Conservation (phyloP, 2,888 invertebrate species). For the Torymus texanus region DNA sequence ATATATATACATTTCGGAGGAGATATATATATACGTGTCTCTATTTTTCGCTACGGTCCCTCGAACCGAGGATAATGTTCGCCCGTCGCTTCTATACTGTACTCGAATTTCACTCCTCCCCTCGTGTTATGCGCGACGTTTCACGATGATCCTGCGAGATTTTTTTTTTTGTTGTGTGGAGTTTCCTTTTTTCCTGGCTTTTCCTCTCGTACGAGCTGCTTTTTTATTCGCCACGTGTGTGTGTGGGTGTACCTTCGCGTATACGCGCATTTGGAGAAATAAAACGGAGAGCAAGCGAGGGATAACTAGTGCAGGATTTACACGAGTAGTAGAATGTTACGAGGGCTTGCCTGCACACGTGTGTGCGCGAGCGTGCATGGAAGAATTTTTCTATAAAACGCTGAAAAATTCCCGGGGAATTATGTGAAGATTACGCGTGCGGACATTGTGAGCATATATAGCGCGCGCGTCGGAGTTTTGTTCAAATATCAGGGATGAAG, state of each 20-base stretch:
- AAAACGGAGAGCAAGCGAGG: conserved; percentile 17
- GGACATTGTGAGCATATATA: not conserved
- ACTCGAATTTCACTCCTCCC: conserved; percentile 48
- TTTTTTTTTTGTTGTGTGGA: not conserved
- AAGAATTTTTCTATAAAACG: conserved; percentile 49
- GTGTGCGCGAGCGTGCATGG: not conserved
- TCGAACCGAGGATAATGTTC: conserved; percentile 26
- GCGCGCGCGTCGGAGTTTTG: not conserved
- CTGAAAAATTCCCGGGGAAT: conserved; percentile 43
- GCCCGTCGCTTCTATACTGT: not conserved
- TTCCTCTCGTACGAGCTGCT: not conserved
- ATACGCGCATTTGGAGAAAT: conserved; percentile 32
- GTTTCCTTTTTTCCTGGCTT: not conserved
- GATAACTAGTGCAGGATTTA: conserved; percentile 48
- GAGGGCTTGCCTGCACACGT: not conserved
- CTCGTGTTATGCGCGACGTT: not conserved
- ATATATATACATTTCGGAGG: not conserved
- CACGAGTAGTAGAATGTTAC: conserved; percentile 37
- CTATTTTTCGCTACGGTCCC: conserved; percentile 18
- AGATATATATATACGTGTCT: not conserved
- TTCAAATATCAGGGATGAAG: not conserved
- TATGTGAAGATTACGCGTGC: conserved; percentile 42
- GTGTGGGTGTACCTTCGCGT: no score
- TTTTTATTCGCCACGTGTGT: not conserved
- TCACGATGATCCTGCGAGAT: conserved; percentile 20